Percentiles rank a stretch among this genome's conserved stretches.
These are phyloP conservation scores for Australoheros scitulus DNA, from an alignment of 2,113 vertebrate genomes.

Conservation along the genomic window DNA sequence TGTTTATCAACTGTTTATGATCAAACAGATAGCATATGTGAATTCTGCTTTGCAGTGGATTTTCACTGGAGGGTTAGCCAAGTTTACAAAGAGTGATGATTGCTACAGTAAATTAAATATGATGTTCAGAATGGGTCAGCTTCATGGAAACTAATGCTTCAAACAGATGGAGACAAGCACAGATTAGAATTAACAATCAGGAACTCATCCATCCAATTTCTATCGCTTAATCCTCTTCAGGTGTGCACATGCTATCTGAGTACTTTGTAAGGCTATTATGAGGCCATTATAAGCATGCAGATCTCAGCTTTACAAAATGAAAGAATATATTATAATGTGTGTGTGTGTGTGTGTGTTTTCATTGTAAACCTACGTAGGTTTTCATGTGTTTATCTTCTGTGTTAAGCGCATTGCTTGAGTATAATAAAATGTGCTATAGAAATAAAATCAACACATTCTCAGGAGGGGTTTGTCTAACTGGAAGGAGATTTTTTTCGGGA, in stretches of 20 bases:
- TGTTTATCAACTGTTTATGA: conserved; percentile 29
- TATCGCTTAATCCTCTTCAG: conserved; percentile 2
- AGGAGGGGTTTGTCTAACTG: background rate
- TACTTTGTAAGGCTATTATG: background rate
- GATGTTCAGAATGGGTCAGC: conserved; percentile 11
- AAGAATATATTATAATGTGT: background rate
- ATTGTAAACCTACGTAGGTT: background rate
- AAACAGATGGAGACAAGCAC: conserved; percentile 18
- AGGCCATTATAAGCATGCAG: background rate
- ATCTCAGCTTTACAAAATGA: background rate
- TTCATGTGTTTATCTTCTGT: background rate
- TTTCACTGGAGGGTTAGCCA: conserved; percentile 14
- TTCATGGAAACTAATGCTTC: conserved; percentile 25
- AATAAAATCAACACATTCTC: background rate
- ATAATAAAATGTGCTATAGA: background rate
- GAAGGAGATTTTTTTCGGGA: background rate
- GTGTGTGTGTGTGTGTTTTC: background rate
- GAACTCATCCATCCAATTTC: background rate
- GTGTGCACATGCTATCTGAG: background rate
- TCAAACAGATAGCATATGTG: conserved; percentile 55
- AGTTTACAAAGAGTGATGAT: conserved; percentile 29
- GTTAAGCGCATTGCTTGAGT: background rate
- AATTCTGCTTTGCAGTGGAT: conserved; percentile 17
- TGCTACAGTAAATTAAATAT: conserved; percentile 14
- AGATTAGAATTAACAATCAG: conserved; percentile 2